phyloP scores from a whole-genome alignment of 1,140 invertebrate species.

The Diorhabda sublineata region DNA sequence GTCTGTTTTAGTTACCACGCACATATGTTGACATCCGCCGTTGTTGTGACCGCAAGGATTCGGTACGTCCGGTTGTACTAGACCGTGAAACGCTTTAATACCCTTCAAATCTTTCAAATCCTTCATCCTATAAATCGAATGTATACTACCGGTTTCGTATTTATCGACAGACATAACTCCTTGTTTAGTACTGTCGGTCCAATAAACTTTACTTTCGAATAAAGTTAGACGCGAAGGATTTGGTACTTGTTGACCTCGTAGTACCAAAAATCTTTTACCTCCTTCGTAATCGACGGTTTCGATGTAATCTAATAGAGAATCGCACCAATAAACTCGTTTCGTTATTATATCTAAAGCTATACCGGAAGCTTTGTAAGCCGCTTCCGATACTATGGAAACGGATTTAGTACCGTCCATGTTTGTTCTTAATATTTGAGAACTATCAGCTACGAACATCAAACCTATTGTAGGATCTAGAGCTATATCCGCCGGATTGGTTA shows the following conservation, averaged over 20 bases:
- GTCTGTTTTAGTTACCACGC: conserved; percentile 82
- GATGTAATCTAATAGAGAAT: conserved; percentile 93
- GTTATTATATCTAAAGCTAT: conserved; percentile 83
- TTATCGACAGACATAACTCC: conserved; percentile 90
- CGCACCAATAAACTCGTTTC: conserved; percentile 92
- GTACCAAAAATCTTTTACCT: conserved; percentile 68
- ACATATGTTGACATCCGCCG: conserved; percentile 93
- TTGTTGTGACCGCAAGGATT: conserved; percentile 91
- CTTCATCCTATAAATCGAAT: conserved; percentile 74
- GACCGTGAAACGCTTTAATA: conserved; percentile 73
- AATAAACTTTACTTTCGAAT: conserved; percentile 90
- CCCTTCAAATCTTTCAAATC: conserved; percentile 79
- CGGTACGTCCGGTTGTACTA: conserved; percentile 69
- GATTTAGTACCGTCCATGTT: conserved; percentile 88
- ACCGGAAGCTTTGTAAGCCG: conserved; percentile 85
- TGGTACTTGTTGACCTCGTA: conserved; percentile 80
- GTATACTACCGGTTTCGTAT: conserved; percentile 71
- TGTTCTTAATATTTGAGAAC: conserved; percentile 79
- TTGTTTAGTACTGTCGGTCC: conserved; percentile 94
- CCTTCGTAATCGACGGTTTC: conserved; percentile 96
- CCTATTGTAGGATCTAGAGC: conserved; percentile 87
- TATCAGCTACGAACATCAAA: conserved; percentile 92
- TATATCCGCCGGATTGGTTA: conserved; percentile 86
- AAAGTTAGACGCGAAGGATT: conserved; percentile 78
- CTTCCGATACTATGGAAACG: conserved; percentile 79